Percentiles rank a stretch among this genome's conserved stretches.
Conservation (phyloP, 2,888 invertebrate species). For the Entomobrya proxima region DNA sequence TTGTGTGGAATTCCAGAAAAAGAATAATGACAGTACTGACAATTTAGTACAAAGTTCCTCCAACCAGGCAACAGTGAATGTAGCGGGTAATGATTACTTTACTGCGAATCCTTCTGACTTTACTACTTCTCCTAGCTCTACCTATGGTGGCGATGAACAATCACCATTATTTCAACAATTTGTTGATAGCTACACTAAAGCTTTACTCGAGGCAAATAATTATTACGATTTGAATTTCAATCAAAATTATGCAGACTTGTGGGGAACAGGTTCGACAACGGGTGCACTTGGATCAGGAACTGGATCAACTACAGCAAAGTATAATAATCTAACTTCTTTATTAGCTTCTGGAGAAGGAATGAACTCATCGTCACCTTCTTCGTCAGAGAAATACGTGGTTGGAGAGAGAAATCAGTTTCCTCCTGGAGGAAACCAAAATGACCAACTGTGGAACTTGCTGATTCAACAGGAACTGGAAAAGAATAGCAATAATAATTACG, state of each 20-base stretch:
- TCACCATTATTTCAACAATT: conserved; percentile 34
- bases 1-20: not conserved
- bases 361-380: too few species aligned
- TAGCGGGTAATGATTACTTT: not conserved
- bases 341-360: not conserved
- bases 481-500: not conserved
- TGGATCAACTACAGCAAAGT: too few species aligned
- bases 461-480: conserved; percentile 18
- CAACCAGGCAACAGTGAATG: not conserved
- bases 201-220: conserved; percentile 45
- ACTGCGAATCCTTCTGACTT: conserved; percentile 8
- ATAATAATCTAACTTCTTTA: too few species aligned
- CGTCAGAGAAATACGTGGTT: not conserved
- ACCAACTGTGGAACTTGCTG: conserved; percentile 20
- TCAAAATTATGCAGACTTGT: conserved; percentile 18
- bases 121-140: not conserved
- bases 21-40: not conserved
- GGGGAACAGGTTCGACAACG: conserved; percentile 9
- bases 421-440: conserved; percentile 8
- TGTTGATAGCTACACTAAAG: conserved; percentile 38
- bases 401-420: conserved; percentile 54
- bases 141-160: conserved; percentile 19
- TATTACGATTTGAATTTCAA: conserved; percentile 16
- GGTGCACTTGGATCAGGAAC: too few species aligned
- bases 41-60: too few species aligned